phyloP scores from a whole-genome alignment of 2,113 vertebrate genomes.

The Neolamprologus longior region DNA sequence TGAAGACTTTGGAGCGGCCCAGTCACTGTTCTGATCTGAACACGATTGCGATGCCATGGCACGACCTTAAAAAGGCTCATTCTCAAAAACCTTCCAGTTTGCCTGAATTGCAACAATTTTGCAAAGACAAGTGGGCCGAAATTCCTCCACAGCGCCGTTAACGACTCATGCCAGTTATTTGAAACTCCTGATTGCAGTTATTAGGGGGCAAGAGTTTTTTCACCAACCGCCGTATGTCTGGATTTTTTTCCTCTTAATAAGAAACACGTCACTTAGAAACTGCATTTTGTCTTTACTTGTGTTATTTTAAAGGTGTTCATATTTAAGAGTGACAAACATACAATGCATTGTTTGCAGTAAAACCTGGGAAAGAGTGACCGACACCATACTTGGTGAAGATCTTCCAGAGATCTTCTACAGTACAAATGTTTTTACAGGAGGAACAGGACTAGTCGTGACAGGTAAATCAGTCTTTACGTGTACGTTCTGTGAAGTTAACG shows the following conservation, averaged over 20 bases:
- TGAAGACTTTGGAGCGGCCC: background rate
- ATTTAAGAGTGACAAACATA: background rate
- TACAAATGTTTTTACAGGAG: background rate
- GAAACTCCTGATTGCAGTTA: background rate
- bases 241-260: background rate
- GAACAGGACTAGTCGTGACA: background rate
- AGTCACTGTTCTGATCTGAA: background rate
- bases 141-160: background rate
- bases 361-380: background rate
- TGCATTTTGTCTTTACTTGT: background rate
- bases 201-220: rapidly evolving
- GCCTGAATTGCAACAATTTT: background rate
- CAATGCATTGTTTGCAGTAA: rapidly evolving
- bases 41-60: background rate
- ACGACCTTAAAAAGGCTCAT: background rate
- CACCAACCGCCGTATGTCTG: background rate
- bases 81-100: background rate
- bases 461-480: background rate
- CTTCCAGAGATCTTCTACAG: background rate
- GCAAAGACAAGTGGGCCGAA: background rate
- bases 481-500: rapidly evolving
- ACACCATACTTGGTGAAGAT: background rate
- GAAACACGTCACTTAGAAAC: background rate
- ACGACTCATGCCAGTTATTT: background rate
- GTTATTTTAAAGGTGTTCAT: background rate